Conservation (phyloP, 2,113 vertebrate species). For the Fukomys damarensis region DNA sequence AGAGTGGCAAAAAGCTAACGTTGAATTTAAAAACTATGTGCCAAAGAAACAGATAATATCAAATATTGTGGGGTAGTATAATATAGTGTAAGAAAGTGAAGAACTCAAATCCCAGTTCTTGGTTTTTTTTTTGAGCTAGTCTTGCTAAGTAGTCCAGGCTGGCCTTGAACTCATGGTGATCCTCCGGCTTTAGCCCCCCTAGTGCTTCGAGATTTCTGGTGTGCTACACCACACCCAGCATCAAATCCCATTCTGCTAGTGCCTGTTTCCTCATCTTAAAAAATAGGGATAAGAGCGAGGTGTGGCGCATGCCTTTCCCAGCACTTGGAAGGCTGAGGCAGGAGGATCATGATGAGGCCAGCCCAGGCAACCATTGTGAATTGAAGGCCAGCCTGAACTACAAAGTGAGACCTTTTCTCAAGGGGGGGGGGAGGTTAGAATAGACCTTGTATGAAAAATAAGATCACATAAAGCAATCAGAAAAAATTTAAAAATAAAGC, state of each 20-base stretch:
- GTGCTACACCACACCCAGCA: no score
- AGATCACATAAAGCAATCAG: background rate
- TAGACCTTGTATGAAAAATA: constrained; percentile 4
- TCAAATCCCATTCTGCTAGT: constrained; percentile 9
- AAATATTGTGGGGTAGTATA: background rate
- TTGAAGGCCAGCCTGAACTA: background rate
- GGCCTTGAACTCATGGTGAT: no score
- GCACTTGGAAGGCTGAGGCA: background rate
- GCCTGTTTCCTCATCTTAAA: constrained; percentile 12
- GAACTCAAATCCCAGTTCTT: constrained; percentile 5
- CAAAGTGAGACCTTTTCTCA: background rate
- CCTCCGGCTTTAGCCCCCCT: no score
- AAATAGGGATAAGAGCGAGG: background rate
- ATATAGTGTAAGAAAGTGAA: background rate
- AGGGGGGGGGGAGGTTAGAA: no score
- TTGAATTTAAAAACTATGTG: constrained; percentile 24
- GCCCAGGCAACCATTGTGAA: background rate
- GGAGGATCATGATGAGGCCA: background rate
- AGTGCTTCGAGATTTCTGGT: no score
- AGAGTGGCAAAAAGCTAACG: background rate
- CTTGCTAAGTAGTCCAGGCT: no score
- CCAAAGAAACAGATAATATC: background rate
- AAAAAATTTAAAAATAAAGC: no score
- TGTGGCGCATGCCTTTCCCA: background rate
- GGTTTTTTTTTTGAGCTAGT: no score